Evolutionary conservation across 2,888 invertebrate species (phyloP).

Genomic region (Nematopogon swammerdamellus): DNA sequence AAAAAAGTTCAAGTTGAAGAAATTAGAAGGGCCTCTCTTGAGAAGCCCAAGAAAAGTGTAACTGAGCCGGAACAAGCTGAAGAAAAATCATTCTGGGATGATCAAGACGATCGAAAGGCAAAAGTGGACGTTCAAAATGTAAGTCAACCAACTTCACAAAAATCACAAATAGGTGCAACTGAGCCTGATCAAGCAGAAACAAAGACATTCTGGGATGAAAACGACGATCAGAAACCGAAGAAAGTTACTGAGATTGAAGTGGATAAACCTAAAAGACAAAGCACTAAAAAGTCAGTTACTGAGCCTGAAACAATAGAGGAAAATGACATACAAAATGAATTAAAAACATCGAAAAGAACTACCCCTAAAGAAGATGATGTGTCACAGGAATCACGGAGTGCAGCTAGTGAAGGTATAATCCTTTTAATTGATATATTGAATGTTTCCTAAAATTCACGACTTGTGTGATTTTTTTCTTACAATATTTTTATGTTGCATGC

Average conservation of each 20-base stretch:
- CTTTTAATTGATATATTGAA: neutral
- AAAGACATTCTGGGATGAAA: constrained; percentile 41
- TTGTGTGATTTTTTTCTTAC: too few relatives aligned
- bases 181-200: constrained; percentile 23
- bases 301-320: constrained; percentile 37
- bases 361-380: constrained; percentile 39
- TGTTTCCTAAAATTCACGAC: neutral
- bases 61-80: constrained; percentile 19
- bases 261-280: constrained; percentile 22
- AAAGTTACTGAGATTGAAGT: constrained; percentile 28
- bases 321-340: constrained; percentile 28
- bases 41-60: constrained; percentile 24
- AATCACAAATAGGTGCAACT: constrained; percentile 6
- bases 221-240: constrained; percentile 29
- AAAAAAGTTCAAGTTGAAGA: constrained; percentile 22
- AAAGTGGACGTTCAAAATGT: constrained; percentile 11
- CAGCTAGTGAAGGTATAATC: constrained; percentile 50
- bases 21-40: constrained; percentile 18
- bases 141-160: constrained; percentile 13
- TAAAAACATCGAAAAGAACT: constrained; percentile 39
- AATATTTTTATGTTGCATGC: constrained; percentile 27
- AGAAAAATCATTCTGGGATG: constrained; percentile 16
- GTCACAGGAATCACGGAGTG: constrained; percentile 43
- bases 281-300: constrained; percentile 27
- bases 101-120: constrained; percentile 12